These are phyloP conservation scores for Himalopsyche anomala DNA, from an alignment of 2,888 invertebrate species.

Conservation along the genomic window DNA sequence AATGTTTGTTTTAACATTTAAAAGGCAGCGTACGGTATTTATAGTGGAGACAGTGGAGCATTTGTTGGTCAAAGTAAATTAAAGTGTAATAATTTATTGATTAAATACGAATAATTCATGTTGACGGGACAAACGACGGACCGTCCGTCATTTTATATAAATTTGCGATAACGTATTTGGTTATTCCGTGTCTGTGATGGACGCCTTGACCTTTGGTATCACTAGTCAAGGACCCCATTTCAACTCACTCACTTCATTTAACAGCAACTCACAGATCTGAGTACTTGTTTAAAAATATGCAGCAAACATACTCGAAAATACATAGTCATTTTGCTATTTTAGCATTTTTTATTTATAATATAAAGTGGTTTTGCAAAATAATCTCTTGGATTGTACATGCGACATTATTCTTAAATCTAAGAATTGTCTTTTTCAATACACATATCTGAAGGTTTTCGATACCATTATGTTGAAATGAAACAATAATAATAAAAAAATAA, in stretches of 20 bases:
- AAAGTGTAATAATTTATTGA: constrained; percentile 18
- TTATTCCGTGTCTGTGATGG: constrained; percentile 28
- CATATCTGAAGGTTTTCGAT: too few species aligned
- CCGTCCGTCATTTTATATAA: constrained; percentile 23
- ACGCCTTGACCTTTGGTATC: constrained; percentile 44
- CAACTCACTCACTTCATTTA: neutral
- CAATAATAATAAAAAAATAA: too few species aligned
- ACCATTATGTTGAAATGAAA: too few species aligned
- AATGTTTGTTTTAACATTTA: too few species aligned
- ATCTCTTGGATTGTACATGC: too few species aligned
- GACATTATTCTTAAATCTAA: too few species aligned
- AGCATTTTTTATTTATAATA: too few species aligned
- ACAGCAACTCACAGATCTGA: neutral
- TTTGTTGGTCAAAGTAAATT: constrained; percentile 9
- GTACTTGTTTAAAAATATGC: neutral
- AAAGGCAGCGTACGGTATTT: too few species aligned
- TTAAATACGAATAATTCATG: constrained; percentile 41
- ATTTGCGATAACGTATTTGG: constrained; percentile 46
- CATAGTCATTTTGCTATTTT: too few species aligned
- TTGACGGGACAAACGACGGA: constrained; percentile 5
- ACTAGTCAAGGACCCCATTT: constrained; percentile 26
- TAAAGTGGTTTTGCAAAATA: too few species aligned
- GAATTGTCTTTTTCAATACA: too few species aligned
- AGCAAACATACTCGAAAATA: neutral
- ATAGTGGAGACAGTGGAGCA: too few species aligned